Base-by-base conservation (phyloP, 2,888 invertebrate genomes). In the Drosophila neutralis region DNA sequence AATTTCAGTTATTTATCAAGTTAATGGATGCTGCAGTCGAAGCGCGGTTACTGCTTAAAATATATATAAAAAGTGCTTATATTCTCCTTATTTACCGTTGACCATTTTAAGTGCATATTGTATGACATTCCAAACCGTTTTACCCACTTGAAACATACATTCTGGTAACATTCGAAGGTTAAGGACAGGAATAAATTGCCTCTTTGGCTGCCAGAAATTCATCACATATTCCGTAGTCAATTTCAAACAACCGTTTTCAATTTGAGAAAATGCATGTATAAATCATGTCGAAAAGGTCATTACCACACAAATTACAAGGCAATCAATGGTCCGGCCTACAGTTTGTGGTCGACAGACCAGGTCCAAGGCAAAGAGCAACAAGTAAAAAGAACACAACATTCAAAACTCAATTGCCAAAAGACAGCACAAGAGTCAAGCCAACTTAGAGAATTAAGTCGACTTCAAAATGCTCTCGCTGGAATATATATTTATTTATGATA, bases 301-400 rank as follows among this genome's bases (percentile, higher is more conserved):
- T 71, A 76, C 80, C 80, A 58, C 75, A 75, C 27, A 68, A 61
- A 69, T 69, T 61, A 60, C 61, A 57, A 54, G 54, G 54, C 67
- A 69, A 65, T 74, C 76, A 69, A 65, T 54, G 59, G 18, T 31
- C 62, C 58, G 33, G 67, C 54, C 80, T 68, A 63, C 67, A 67
- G 56, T 53, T 79, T 83, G 76, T 61, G 83, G 83, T 72, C 67
- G 27, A 27, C 36, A 40, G 35, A 5, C 49, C 38, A 38, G 29
- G 6, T 58, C n/a, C 48, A 53, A 38, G 63, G n/a, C 61, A 58
- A 69, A 52, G 40, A 65, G 67, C 81, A 81, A 81, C 76, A 83
- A 71, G 72, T 74, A 24, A 59, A 73, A 74, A 63, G 56, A 64
- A 38, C 40, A 63, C 21, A 52, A 8, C 33, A 66, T 35, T 40